These are phyloP conservation scores for Leucoraja ocellata DNA, from an alignment of 2,797 vertebrate genomes.

Conservation along the genomic window DNA sequence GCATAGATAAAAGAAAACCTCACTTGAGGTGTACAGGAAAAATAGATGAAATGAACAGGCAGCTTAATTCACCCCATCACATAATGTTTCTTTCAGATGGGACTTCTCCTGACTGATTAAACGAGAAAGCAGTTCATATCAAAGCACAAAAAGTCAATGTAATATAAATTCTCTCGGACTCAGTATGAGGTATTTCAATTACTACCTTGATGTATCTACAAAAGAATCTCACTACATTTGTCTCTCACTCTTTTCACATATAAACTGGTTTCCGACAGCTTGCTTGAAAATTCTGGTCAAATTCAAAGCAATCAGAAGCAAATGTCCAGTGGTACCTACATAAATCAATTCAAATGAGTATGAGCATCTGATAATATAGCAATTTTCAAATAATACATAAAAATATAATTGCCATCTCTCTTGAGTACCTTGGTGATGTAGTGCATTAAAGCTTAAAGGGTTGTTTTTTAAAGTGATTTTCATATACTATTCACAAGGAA, in stretches of 20 bases:
- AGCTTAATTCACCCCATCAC: not conserved
- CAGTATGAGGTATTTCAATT: constrained; percentile 3
- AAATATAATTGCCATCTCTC: not conserved
- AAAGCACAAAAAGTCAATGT: constrained; percentile 5
- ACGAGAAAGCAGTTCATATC: not conserved
- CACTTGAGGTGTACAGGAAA: not conserved
- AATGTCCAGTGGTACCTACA: too few species aligned
- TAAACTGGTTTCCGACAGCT: not conserved
- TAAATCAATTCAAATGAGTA: not conserved
- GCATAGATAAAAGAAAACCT: constrained; percentile 51
- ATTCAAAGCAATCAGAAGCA: not conserved
- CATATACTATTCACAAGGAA: not conserved
- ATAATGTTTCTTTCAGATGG: not conserved
- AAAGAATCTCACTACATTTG: not conserved
- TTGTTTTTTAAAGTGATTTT: constrained; percentile 1
- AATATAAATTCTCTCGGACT: not conserved
- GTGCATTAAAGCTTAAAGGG: not conserved
- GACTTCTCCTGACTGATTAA: not conserved
- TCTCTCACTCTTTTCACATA: not conserved
- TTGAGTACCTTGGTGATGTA: not conserved
- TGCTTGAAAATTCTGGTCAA: not conserved
- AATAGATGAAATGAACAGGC: constrained; percentile 20
- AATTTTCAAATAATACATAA: not conserved
- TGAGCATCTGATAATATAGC: not conserved
- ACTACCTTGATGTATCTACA: not conserved